phyloP scores from a whole-genome alignment of 1,140 invertebrate genomes.

The Bombus turneri region DNA sequence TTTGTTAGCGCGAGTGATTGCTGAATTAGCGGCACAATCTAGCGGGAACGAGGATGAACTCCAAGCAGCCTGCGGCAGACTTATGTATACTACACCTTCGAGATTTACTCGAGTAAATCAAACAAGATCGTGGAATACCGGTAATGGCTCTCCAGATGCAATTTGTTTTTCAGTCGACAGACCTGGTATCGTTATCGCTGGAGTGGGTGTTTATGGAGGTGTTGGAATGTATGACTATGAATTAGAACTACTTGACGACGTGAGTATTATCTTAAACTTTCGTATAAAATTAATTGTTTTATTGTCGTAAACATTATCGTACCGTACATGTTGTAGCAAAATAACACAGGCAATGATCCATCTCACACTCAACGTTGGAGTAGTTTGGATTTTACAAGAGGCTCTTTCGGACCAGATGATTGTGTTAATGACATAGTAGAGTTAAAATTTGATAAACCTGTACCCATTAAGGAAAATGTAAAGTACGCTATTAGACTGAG shows the following conservation, averaged over 20 bases:
- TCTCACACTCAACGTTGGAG: slow-evolving; percentile 88
- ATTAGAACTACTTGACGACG: slow-evolving; percentile 94
- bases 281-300: background rate
- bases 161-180: slow-evolving; percentile 97
- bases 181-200: slow-evolving; percentile 93
- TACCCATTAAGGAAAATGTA: slow-evolving; percentile 93
- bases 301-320: slow-evolving; percentile 20
- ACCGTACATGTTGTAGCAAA: slow-evolving; percentile 73
- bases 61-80: slow-evolving; percentile 85
- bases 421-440: slow-evolving; percentile 91
- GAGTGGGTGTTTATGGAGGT: slow-evolving; percentile 95
- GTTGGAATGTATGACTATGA: slow-evolving; percentile 94
- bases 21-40: slow-evolving; percentile 93
- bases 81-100: slow-evolving; percentile 92
- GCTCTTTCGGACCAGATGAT: slow-evolving; percentile 90
- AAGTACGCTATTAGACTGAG: slow-evolving; percentile 95
- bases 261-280: slow-evolving; percentile 60
- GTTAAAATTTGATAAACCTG: slow-evolving; percentile 94
- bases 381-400: slow-evolving; percentile 88
- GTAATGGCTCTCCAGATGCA: slow-evolving; percentile 97
- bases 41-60: slow-evolving; percentile 87
- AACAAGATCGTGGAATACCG: slow-evolving; percentile 97
- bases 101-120: slow-evolving; percentile 95
- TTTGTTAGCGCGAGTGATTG: slow-evolving; percentile 91
- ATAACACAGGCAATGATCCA: slow-evolving; percentile 82